Base-by-base conservation (phyloP, 1,140 invertebrate species). In the Paraescarpia echinospica region DNA sequence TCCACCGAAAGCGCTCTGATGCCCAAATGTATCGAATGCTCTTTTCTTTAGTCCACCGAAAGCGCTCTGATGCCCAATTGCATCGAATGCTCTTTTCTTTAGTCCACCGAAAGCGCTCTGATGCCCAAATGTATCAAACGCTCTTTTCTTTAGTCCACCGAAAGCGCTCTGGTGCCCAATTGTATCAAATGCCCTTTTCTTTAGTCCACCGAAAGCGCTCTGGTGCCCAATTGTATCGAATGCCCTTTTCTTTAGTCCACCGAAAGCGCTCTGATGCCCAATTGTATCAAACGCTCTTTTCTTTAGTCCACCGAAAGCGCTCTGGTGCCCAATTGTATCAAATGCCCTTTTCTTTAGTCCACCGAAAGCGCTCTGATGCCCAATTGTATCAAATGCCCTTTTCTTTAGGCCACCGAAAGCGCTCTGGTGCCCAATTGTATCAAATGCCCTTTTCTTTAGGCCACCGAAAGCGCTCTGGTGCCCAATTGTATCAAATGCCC, bases 81-180 rank as follows among this genome's bases (percentile, higher is more conserved):
- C 35, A 93, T 93, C 92, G 91, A 93, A 93, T n/a, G 89, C 33
- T 48, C 35, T 91, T 33, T 93, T 93, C 22, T 93, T 90, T 35
- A 93, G 34, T 35, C 92, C 92, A 34, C 89, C 92, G 89, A 93
- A 93, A 31, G 92, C 89, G 34, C 89, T 92, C n/a, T 92, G 41
- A 33, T 51, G 18, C 31, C 48, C 89, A 91, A 93, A 92, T 18
- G 92, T 14, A 59, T 92, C 91, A n/a, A 92, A 51, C 6, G 91
- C 41, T 91, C 41, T 91, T 33, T 91, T 93, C 22, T 93, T 51
- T 22, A 93, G 33, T 91, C 92, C 92, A 5, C 92, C 92, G 91
- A 93, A 93, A 35, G 92, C 92, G 34, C 34, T 93, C 89, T 93
- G 89, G 93, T 94, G 89, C 22, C 35, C 35, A 34, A 93, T 93